Conservation (phyloP, 1,140 invertebrate genomes). For the Luehdorfia chinensis region DNA sequence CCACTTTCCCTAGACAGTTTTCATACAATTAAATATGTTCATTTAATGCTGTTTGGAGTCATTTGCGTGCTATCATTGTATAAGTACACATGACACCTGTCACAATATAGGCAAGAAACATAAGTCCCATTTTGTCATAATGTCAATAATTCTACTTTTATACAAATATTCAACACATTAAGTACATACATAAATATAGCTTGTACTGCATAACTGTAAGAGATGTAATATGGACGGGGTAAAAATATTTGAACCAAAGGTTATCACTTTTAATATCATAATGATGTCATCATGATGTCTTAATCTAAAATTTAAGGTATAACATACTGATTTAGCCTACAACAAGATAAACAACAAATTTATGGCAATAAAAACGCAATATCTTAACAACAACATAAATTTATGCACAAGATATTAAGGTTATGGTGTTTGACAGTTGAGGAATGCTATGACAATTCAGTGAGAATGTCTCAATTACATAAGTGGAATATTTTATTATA, state of each 20-base stretch:
- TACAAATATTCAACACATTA: neutral
- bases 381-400: conserved; percentile 24
- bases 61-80: too few relatives aligned
- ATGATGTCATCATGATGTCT: neutral
- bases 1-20: too few relatives aligned
- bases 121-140: too few relatives aligned
- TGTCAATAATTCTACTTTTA: too few relatives aligned
- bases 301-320: neutral
- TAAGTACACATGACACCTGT: too few relatives aligned
- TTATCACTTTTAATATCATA: conserved; percentile 8
- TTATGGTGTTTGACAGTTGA: neutral
- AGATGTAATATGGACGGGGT: conserved; percentile 21
- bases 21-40: too few relatives aligned
- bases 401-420: conserved; percentile 3
- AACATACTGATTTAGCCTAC: conserved; percentile 1
- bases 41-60: too few relatives aligned
- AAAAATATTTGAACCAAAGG: conserved; percentile 16
- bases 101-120: too few relatives aligned
- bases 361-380: conserved; percentile 32
- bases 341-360: conserved; percentile 22
- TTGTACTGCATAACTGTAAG: conserved; percentile 6
- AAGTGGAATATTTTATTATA: too few relatives aligned
- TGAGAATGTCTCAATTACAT: neutral
- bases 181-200: conserved; percentile 14
- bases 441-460: conserved; percentile 21